These are phyloP conservation scores for Circaetus gallicus DNA, from an alignment of 2,113 vertebrate species.

Conservation along the genomic window DNA sequence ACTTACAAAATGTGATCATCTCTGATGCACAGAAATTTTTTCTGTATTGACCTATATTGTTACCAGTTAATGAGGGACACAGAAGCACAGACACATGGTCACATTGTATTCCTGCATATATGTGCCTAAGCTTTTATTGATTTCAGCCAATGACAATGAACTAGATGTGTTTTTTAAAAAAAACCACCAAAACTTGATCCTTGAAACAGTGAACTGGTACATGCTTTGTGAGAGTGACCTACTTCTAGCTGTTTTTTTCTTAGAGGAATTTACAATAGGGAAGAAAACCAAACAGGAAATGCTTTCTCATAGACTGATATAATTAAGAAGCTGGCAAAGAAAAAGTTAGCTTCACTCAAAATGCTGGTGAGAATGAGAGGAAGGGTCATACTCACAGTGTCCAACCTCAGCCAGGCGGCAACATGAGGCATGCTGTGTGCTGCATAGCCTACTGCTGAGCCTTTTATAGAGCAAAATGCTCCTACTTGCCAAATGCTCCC, in stretches of 20 bases:
- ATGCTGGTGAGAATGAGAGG: neutral
- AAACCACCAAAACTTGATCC: neutral
- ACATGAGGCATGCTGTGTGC: neutral
- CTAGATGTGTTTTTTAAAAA: neutral
- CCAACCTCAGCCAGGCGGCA: accelerated
- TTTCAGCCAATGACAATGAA: neutral
- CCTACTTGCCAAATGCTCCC: neutral
- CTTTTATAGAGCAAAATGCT: neutral
- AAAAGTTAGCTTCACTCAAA: neutral
- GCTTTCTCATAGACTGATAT: neutral
- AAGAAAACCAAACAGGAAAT: neutral
- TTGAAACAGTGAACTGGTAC: neutral
- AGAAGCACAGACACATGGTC: neutral
- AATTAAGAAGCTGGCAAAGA: neutral
- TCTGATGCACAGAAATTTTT: neutral
- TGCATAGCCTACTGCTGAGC: neutral
- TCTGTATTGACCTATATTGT: neutral
- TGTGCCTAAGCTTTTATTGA: neutral
- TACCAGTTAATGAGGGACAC: neutral
- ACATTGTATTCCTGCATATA: neutral
- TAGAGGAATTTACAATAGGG: neutral
- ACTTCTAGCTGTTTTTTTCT: neutral
- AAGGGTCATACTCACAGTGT: neutral
- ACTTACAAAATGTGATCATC: neutral
- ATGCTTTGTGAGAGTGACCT: neutral